These are phyloP conservation scores for Caenorhabditis becei DNA, from an alignment of 2,888 invertebrate genomes.

Conservation along the genomic window DNA sequence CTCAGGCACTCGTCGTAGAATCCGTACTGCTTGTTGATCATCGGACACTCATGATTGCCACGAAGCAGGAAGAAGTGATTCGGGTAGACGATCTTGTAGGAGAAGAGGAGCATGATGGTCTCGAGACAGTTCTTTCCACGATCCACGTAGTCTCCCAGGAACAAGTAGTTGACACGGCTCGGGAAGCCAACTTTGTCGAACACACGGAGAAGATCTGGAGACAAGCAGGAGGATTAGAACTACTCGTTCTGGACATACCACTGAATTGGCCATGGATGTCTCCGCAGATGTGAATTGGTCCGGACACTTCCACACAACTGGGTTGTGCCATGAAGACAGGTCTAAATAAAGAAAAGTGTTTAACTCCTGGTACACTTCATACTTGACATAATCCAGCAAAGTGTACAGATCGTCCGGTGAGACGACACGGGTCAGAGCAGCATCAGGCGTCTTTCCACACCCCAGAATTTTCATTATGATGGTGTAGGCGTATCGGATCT, in stretches of 20 bases:
- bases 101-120: slow-evolving; percentile 69
- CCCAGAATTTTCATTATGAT: slow-evolving; percentile 27
- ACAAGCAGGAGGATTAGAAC: neutral
- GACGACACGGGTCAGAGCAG: neutral
- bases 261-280: slow-evolving; percentile 77
- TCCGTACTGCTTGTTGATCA: slow-evolving; percentile 75
- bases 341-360: slow-evolving; percentile 18
- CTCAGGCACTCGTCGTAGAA: slow-evolving; percentile 75
- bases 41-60: slow-evolving; percentile 73
- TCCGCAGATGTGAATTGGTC: slow-evolving; percentile 75
- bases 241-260: slow-evolving; percentile 34
- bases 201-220: slow-evolving; percentile 70
- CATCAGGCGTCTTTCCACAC: slow-evolving; percentile 28
- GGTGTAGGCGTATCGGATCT: slow-evolving; percentile 28
- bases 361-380: neutral
- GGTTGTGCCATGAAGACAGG: slow-evolving; percentile 34
- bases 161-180: slow-evolving; percentile 71
- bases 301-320: slow-evolving; percentile 66
- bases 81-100: slow-evolving; percentile 70
- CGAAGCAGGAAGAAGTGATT: slow-evolving; percentile 73
- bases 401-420: slow-evolving; percentile 12
- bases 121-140: slow-evolving; percentile 73
- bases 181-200: slow-evolving; percentile 75
- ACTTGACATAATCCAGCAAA: slow-evolving; percentile 15
- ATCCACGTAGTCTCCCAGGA: slow-evolving; percentile 77